Evolutionary conservation across 2,888 invertebrate genomes (phyloP).

Genomic region (Salticus scenicus): DNA sequence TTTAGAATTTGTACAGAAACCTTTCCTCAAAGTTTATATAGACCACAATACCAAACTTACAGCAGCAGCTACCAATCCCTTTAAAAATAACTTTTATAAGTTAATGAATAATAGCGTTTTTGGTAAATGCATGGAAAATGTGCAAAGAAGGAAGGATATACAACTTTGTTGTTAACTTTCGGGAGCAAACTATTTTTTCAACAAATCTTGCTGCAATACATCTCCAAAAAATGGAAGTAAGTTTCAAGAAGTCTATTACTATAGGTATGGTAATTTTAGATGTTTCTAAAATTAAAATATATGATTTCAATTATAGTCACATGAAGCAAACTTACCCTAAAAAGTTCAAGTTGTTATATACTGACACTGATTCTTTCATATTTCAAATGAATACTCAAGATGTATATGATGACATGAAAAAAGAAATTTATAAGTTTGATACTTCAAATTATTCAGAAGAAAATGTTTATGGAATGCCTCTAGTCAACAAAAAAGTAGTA

Average conservation of each 20-base stretch:
- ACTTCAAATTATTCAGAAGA: neutral
- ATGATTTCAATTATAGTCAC: conserved; percentile 67
- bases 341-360: conserved; percentile 72
- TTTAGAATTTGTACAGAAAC: neutral
- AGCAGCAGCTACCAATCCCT: conserved; percentile 73
- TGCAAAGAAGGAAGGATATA: too few relatives aligned
- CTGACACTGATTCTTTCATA: conserved; percentile 74
- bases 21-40: neutral
- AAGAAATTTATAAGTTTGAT: conserved; percentile 7
- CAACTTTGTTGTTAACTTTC: too few relatives aligned
- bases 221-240: neutral
- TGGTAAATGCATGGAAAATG: conserved; percentile 74
- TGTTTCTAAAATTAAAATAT: conserved; percentile 73
- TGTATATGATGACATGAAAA: conserved; percentile 1
- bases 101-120: conserved; percentile 74
- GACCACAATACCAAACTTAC: conserved; percentile 12
- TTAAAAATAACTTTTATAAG: conserved; percentile 76
- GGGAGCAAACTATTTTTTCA: conserved; percentile 16
- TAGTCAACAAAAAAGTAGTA: conserved; percentile 15
- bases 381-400: conserved; percentile 69
- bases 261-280: conserved; percentile 72
- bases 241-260: conserved; percentile 58
- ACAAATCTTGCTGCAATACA: neutral
- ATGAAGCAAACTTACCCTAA: conserved; percentile 68
- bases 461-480: neutral